Evolutionary conservation across 2,888 invertebrate genomes (phyloP).

Genomic region (Pristionchus maxplancki): DNA sequence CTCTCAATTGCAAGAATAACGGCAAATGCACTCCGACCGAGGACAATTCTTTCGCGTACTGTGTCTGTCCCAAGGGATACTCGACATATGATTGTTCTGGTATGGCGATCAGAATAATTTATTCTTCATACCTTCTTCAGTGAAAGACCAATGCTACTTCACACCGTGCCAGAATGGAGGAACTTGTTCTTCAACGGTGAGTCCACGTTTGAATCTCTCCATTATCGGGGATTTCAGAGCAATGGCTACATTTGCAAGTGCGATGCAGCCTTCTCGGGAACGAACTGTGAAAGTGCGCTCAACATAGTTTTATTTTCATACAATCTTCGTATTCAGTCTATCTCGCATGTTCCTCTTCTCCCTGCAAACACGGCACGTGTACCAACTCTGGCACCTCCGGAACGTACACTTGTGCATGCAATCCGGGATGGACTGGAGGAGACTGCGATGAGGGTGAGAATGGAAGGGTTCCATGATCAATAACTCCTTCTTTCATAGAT

Average conservation of each 20-base stretch:
- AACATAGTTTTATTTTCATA: too few relatives aligned
- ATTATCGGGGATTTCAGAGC: neutral
- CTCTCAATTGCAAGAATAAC: neutral
- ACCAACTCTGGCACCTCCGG: neutral
- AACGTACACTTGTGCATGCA: neutral
- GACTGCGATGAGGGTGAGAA: constrained; percentile 20
- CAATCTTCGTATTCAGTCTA: neutral
- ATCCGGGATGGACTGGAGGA: neutral
- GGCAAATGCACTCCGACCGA: neutral
- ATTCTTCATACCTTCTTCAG: neutral
- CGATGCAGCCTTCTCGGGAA: neutral
- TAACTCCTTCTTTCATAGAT: neutral
- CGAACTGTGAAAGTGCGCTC: neutral
- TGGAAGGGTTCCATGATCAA: too few relatives aligned
- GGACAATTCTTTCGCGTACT: neutral
- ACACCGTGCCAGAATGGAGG: constrained; percentile 8
- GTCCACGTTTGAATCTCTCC: neutral
- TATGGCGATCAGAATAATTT: too few relatives aligned
- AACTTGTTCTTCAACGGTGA: neutral
- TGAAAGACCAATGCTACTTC: neutral
- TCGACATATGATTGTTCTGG: neutral
- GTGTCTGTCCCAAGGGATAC: neutral
- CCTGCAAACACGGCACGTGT: neutral
- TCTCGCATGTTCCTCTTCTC: neutral
- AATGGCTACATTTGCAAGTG: constrained; percentile 16